Percentiles rank a stretch among this genome's conserved stretches.
These are phyloP conservation scores for Drosophila novamexicana DNA, from an alignment of 1,140 invertebrate species.

Conservation along the genomic window DNA sequence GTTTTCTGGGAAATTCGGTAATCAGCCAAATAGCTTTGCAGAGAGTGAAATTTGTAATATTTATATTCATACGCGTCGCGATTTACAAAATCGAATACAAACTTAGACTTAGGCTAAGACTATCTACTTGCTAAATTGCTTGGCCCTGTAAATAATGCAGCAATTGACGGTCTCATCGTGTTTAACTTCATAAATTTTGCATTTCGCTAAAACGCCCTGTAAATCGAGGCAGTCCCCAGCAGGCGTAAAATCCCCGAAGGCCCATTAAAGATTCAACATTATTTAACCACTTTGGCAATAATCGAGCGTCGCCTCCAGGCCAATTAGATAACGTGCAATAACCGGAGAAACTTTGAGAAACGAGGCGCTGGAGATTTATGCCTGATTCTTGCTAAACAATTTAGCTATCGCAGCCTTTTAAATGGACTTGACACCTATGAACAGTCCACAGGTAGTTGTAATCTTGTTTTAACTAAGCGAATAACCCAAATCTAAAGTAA, in stretches of 20 bases:
- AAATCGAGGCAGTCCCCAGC: background rate
- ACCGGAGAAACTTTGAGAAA: conserved; percentile 22
- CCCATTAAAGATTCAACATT: conserved; percentile 63
- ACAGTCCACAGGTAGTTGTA: conserved; percentile 41
- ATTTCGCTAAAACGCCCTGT: conserved; percentile 52
- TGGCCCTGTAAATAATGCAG: conserved; percentile 56
- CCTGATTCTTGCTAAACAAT: background rate
- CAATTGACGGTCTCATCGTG: conserved; percentile 59
- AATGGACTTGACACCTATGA: conserved; percentile 59
- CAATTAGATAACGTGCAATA: conserved; percentile 78
- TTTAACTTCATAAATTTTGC: conserved; percentile 70
- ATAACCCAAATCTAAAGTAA: conserved; percentile 62
- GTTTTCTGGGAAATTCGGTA: no score
- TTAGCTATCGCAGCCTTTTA: conserved; percentile 12
- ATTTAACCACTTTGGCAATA: conserved; percentile 54
- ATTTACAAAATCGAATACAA: no score
- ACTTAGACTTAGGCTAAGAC: no score
- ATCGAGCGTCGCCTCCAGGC: conserved; percentile 16
- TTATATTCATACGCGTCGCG: no score
- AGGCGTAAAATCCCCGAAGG: background rate
- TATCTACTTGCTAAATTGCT: no score
- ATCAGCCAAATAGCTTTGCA: no score
- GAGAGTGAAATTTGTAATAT: no score
- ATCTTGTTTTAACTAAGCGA: conserved; percentile 34
- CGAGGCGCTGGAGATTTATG: background rate